Evolutionary conservation across 2,888 invertebrate species (phyloP), one percentile per base, ranked within the genome.

Genomic region (Ophion ellenae): DNA sequence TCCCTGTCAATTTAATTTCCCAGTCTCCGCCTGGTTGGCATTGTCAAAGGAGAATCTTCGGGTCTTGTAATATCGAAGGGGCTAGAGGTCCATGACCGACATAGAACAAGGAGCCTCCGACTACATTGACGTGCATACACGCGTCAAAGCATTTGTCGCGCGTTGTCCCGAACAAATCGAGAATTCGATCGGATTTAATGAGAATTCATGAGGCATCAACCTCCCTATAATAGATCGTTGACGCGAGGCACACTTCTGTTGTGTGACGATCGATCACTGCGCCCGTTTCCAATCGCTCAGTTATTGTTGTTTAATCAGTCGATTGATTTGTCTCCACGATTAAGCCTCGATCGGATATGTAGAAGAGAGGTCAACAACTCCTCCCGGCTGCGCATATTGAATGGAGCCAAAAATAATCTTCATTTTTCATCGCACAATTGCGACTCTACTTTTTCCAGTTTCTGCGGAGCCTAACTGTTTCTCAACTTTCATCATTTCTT

Each of bases 251-350:
- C 79, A 24, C 59, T 61, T 24, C 20, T 32, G 53, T 40, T 36
- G 36, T 67, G 28, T 40, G 53, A 73, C 83, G 14, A 73, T 80
- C 73, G 76, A 80, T 76, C 45, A n/a, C 32, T n/a, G n/a, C 53
- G 53, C 47, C 40, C 63, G 57, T 59, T 66, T 11, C 32, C 75
- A 64, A 71, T 79, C 61, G 71, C 67, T 75, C 75, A 32, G 61
- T 83, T 84, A 81, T 79, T 69, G 70, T 84, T 75, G 76, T 80
- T 84, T 36, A 76, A 80, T 69, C 82, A 66, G 76, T 83, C 76
- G 82, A 71, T 75, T 63, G 40, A 84, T 77, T 75, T 71, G 47
- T 57, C 61, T 32, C 67, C 40, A 14, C 63, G 57, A 75, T 76
- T 70, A 47, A 75, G 17, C 24, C 14, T 36, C 59, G 28, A 66